A percentile compares a stretch with the other conserved stretches of the same genome.
phyloP scores from a whole-genome alignment of 2,888 invertebrate genomes.

The Drosophila seclusa region DNA sequence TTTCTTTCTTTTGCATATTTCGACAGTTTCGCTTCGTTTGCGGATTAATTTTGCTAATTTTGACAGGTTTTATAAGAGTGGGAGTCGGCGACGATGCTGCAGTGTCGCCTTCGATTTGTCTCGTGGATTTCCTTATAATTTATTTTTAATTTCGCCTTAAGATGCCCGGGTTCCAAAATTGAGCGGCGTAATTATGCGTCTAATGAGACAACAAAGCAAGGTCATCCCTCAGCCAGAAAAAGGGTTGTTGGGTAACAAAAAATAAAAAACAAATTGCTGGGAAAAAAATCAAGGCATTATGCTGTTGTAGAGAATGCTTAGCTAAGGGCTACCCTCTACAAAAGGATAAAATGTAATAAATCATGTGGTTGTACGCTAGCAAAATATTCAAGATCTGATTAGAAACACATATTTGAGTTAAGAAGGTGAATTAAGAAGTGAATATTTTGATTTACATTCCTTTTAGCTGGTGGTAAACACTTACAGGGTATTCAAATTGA shows the following conservation, averaged over 20 bases:
- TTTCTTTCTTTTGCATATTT: slow-evolving; percentile 41
- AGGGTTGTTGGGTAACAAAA: slow-evolving; percentile 20
- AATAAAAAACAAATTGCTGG: slow-evolving; percentile 22
- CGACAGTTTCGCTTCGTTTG: slow-evolving; percentile 68
- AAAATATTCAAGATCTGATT: background rate
- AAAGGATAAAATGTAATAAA: too few relatives aligned
- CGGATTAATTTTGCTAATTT: slow-evolving; percentile 77
- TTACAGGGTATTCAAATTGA: slow-evolving; percentile 16
- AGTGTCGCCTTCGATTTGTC: slow-evolving; percentile 60
- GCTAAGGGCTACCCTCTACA: slow-evolving; percentile 12
- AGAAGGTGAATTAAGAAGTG: background rate
- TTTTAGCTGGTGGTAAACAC: background rate
- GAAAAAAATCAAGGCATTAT: background rate
- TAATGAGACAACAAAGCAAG: slow-evolving; percentile 79
- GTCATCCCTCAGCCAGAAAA: slow-evolving; percentile 25
- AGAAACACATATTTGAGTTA: background rate
- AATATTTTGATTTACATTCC: background rate
- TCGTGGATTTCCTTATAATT: slow-evolving; percentile 70
- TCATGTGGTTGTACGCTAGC: too few relatives aligned
- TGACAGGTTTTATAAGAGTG: slow-evolving; percentile 56
- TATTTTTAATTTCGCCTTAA: slow-evolving; percentile 73
- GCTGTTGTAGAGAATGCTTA: too few relatives aligned
- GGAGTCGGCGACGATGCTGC: background rate
- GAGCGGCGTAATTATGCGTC: slow-evolving; percentile 74
- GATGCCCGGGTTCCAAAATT: slow-evolving; percentile 38